Base-by-base conservation (phyloP, 2,113 vertebrate species). In the Bufo bufo region DNA sequence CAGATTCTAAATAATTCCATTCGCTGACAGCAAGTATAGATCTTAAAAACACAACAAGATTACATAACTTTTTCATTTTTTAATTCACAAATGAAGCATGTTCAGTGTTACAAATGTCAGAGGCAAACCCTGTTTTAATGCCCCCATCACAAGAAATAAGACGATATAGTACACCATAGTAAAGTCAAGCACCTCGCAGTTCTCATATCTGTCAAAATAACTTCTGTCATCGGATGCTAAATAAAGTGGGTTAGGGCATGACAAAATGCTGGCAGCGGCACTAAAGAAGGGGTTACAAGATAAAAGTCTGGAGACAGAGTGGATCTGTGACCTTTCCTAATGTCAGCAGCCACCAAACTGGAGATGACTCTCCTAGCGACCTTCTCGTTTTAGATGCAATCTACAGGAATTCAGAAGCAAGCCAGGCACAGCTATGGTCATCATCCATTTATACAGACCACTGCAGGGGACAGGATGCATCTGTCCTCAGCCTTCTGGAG, bases 321-420 rank as follows among this genome's bases (percentile, higher is more conserved):
- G 49, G 47, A n/a, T 61, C 14, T 9, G n/a, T 87, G 75, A 87
- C 85, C 85, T 87, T 87, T 87, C 50, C n/a, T 71, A 71, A 80
- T 54, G 75, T 58, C 77, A 80, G 8, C 20, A 66, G 61, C 66
- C 63, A 20, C 65, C 61, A 58, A 43, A 43, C 23, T 17, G 23
- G 0, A 56, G 13, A n/a, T 19, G 7, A 10, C 5, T 20, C 33
- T 20, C 52, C 58, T 75, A 33, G 50, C 23, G 77, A 59, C 33
- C 84, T 23, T 82, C 59, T 65, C 56, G 13, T 65, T 23, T 23
- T 69, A n/a, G 20, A 82, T 52, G 20, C 10, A 7, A 83, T 6
- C 47, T 83, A 9, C 17, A 82, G 20, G n/a, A 23, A 66, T 69
- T 3, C 82, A 8, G 3, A 71, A 33, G 20, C n/a, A 50, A 66